Evolutionary conservation across 2,113 vertebrate species (phyloP).

Genomic region (Hepsetus odoe): DNA sequence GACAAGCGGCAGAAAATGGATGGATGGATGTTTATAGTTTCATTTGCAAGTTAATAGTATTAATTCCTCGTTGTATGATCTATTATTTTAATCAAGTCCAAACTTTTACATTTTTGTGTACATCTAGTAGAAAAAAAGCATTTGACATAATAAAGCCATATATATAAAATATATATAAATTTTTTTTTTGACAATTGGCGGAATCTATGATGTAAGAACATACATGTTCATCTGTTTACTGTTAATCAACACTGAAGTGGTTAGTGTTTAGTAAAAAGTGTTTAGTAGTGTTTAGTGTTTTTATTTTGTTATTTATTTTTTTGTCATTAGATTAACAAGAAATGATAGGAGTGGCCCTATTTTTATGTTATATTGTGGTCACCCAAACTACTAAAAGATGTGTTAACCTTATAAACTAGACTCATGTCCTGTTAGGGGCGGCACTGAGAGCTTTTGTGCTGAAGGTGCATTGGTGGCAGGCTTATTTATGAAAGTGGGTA

Average conservation of each 20-base stretch:
- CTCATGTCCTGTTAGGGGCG: slow-evolving; percentile 31
- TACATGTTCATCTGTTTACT: background rate
- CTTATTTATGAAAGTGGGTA: slow-evolving; percentile 60
- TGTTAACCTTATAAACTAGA: background rate
- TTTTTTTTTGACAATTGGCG: background rate
- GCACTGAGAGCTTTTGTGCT: slow-evolving; percentile 27
- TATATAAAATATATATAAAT: no score
- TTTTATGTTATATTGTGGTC: background rate
- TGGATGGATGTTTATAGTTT: no score
- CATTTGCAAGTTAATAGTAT: no score
- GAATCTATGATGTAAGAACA: background rate
- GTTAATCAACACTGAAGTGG: background rate
- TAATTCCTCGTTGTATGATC: no score
- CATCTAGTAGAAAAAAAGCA: no score
- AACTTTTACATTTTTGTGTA: no score
- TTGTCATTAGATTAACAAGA: background rate
- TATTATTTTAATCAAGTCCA: no score
- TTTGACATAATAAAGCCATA: no score
- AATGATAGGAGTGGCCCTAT: background rate
- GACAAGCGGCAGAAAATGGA: no score
- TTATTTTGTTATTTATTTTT: no score
- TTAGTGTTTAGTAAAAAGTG: no score
- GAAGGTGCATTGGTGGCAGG: slow-evolving; percentile 39
- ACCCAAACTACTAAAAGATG: background rate
- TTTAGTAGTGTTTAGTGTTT: no score